These are phyloP conservation scores for Agriopis aurantiaria DNA, from an alignment of 2,888 invertebrate species.

Conservation along the genomic window DNA sequence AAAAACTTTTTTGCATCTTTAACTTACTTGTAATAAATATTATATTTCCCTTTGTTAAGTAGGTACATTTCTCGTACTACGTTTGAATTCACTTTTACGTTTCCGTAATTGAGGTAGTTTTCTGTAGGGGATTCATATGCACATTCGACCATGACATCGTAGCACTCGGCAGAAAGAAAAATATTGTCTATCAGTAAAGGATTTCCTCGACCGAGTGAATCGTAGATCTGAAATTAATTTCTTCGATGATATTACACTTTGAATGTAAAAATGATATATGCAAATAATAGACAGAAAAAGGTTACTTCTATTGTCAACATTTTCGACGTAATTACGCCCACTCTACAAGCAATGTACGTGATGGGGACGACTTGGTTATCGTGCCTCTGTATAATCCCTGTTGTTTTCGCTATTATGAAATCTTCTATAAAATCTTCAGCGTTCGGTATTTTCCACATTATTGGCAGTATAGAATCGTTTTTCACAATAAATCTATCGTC, in stretches of 20 bases:
- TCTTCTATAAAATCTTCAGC: constrained; percentile 72
- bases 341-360: constrained; percentile 79
- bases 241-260: not conserved
- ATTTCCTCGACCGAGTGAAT: constrained; percentile 73
- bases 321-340: constrained; percentile 72
- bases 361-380: constrained; percentile 80
- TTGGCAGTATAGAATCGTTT: constrained; percentile 85
- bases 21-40: constrained; percentile 81
- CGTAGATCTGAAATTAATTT: constrained; percentile 71
- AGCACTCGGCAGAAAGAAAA: constrained; percentile 85
- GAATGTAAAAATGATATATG: not conserved
- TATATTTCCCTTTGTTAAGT: constrained; percentile 86
- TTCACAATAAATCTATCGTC: constrained; percentile 80
- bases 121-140: constrained; percentile 75
- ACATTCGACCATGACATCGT: constrained; percentile 86
- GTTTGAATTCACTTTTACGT: constrained; percentile 85
- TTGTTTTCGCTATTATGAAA: constrained; percentile 76
- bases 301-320: constrained; percentile 77
- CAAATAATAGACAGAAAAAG: not conserved
- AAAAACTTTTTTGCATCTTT: too few relatives aligned
- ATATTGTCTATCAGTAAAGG: constrained; percentile 78
- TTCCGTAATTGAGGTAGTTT: constrained; percentile 83
- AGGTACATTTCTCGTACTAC: constrained; percentile 78
- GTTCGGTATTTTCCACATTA: constrained; percentile 85
- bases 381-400: constrained; percentile 74